Base-by-base conservation (phyloP, 2,888 invertebrate species). In the Chirona hameri region DNA sequence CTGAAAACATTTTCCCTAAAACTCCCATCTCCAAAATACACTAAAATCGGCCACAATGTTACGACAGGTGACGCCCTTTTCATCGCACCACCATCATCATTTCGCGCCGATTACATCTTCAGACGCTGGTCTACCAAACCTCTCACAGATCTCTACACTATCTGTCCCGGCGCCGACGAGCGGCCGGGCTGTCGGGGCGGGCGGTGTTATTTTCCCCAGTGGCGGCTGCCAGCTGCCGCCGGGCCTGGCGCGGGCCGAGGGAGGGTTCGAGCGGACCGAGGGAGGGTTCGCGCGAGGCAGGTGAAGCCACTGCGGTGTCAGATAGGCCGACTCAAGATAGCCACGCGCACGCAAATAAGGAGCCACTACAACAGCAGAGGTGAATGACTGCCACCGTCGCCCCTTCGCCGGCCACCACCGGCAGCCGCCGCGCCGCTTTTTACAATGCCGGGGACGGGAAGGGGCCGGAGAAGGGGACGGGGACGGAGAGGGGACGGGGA, bases 331-430 rank as follows among this genome's bases (percentile, higher is more conserved):
- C 76, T 76, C 76, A 76, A 76, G 76, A 76, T 76, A 76, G 76
- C 76, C 76, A 21, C 15, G 39, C 76, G 76, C 76, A 39, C 76
- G 76, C 76, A 76, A 76, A 76, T 76, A 76, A 76, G 76, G 76
- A 39, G 76, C 76, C 39, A 76, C 39, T 76, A 76, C 76, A 76
- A 39, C 76, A 39, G 21, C 76, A 7, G 76, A 39, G 76, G 76
- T 76, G 76, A 76, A 76, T 24, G 76, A 76, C 76, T 39, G 76
- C 21, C 39, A 27, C 27, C 65, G 27, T 10, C 29, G 1, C 29
- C 29, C 69, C 15, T 65, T 15, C 69, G 39, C 39, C 39, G n/a
- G n/a, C n/a, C n/a, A n/a, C n/a, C n/a, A n/a, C n/a, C n/a, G n/a
- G n/a, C n/a, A n/a, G 39, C 76, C 29, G 76, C 76, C 39, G 76